phyloP scores from a whole-genome alignment of 2,113 vertebrate genomes.

The Malurus alboscapulatus region DNA sequence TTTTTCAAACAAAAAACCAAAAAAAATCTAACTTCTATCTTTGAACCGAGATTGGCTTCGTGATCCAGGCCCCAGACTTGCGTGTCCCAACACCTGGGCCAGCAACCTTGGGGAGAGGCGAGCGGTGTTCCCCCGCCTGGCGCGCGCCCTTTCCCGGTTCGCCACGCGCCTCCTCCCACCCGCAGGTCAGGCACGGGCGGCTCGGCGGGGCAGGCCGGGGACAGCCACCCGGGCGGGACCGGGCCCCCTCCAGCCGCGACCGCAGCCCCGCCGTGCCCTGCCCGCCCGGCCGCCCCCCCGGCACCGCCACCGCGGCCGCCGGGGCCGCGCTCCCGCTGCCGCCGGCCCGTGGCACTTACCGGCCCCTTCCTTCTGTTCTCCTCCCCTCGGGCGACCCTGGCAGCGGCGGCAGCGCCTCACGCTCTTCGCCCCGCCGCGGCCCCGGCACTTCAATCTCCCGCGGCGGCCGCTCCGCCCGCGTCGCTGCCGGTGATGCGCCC shows the following conservation, averaged over 20 bases:
- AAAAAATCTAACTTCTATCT: neutral
- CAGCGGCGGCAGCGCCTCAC: neutral
- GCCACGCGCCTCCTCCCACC: neutral
- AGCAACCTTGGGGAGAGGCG: neutral
- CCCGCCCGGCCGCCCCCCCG: neutral
- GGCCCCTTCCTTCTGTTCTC: neutral
- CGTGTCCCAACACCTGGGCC: neutral
- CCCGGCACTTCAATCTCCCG: conserved; percentile 45
- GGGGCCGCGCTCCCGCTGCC: neutral
- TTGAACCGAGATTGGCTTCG: neutral
- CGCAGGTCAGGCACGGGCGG: neutral
- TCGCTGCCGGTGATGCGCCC: conserved; percentile 21
- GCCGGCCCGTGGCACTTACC: neutral
- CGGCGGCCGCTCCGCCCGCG: neutral
- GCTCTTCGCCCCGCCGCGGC: neutral
- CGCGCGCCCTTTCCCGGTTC: neutral
- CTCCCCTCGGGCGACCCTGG: neutral
- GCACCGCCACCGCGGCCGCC: neutral
- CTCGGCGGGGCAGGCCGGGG: neutral
- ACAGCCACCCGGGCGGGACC: neutral
- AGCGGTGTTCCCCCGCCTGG: neutral
- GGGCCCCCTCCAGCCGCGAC: neutral
- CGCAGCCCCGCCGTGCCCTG: neutral
- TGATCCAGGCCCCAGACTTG: neutral
- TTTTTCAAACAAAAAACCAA: neutral